Conservation (phyloP, 2,113 vertebrate species). For the Corythoichthys intestinalis region DNA sequence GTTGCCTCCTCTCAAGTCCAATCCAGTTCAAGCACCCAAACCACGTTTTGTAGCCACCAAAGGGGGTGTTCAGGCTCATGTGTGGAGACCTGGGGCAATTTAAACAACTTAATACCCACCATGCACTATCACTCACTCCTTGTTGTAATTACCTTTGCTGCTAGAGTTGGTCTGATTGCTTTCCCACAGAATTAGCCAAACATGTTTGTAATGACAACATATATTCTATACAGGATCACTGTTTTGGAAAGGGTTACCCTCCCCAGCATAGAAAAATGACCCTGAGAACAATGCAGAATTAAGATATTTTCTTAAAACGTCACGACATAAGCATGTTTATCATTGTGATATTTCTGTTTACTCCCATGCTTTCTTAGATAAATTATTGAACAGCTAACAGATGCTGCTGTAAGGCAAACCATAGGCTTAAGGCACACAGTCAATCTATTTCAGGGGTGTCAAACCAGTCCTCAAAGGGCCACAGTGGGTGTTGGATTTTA, state of each 20-base stretch:
- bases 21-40: slow-evolving; percentile 82
- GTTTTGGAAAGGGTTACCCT: neutral
- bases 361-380: slow-evolving; percentile 9
- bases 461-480: no score
- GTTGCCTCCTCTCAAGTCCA: slow-evolving; percentile 58
- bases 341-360: slow-evolving; percentile 27
- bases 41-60: slow-evolving; percentile 87
- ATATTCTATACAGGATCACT: neutral
- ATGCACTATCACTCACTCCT: neutral
- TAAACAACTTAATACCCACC: slow-evolving; percentile 57
- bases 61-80: slow-evolving; percentile 81
- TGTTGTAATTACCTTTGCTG: neutral
- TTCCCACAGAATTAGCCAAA: neutral
- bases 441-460: slow-evolving; percentile 29
- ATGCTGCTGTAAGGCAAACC: slow-evolving; percentile 23
- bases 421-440: slow-evolving; percentile 48
- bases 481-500: no score
- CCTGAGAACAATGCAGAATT: neutral
- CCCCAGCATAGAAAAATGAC: neutral
- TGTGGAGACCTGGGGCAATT: slow-evolving; percentile 89
- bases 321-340: slow-evolving; percentile 10
- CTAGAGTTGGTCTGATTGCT: neutral
- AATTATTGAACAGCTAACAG: slow-evolving; percentile 1
- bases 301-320: neutral
- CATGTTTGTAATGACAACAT: neutral